Conservation (phyloP, 2,888 invertebrate species). For the Nemotelus nigrinus region DNA sequence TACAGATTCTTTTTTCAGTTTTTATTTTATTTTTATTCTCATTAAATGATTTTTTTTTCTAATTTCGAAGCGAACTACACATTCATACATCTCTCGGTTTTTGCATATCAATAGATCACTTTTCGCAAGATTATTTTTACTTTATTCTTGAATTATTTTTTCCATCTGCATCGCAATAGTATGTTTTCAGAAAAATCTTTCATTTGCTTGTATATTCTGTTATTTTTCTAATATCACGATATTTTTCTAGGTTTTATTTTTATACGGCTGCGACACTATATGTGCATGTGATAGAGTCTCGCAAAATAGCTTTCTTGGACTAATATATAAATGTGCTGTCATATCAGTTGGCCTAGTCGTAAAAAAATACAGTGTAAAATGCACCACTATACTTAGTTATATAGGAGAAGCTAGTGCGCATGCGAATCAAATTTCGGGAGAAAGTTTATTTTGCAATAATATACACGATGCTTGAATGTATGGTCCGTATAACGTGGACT, state of each 20-base stretch:
- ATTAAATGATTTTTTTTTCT: not conserved
- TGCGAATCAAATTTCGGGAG: not conserved
- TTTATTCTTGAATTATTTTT: not conserved
- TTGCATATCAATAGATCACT: not conserved
- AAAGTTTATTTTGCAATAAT: not conserved
- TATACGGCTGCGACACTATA: not conserved
- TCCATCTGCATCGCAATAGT: constrained; percentile 5
- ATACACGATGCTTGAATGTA: no score
- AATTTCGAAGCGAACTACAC: not conserved
- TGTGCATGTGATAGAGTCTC: constrained; percentile 25
- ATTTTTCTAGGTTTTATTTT: not conserved
- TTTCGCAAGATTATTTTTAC: not conserved
- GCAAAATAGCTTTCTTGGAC: constrained; percentile 42
- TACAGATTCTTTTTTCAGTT: constrained; percentile 41
- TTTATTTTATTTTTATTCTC: not conserved
- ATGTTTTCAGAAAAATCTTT: constrained; percentile 18
- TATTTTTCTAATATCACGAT: not conserved
- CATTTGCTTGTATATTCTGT: not conserved
- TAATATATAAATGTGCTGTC: constrained; percentile 29
- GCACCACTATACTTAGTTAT: constrained; percentile 16
- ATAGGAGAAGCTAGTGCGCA: not conserved
- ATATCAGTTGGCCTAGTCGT: constrained; percentile 39
- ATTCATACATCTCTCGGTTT: not conserved
- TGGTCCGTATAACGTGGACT: no score
- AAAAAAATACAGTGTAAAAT: not conserved